Conservation (phyloP, 2,888 invertebrate species). For the Drosophila suboccidentalis region DNA sequence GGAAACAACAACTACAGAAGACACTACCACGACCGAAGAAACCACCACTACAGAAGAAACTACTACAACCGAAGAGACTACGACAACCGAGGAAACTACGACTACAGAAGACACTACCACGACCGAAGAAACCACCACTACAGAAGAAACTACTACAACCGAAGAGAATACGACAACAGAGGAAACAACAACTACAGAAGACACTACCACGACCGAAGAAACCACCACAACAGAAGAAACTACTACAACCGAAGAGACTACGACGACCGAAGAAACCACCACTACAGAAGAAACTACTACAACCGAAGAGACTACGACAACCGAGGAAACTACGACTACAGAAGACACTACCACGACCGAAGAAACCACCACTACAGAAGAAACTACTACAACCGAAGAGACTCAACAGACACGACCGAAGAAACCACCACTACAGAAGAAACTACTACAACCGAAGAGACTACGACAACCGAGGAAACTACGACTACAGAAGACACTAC, state of each 20-base stretch:
- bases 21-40: neutral
- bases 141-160: neutral
- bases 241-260: neutral
- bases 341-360: neutral
- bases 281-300: neutral
- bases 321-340: neutral
- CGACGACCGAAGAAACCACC: neutral
- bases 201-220: neutral
- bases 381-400: neutral
- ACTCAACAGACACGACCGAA: neutral
- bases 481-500: neutral
- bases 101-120: neutral
- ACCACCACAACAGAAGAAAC: neutral
- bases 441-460: neutral
- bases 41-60: neutral
- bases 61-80: neutral
- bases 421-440: neutral
- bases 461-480: neutral
- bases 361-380: constrained; percentile 2
- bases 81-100: neutral
- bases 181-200: neutral
- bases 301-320: neutral
- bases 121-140: neutral
- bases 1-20: neutral
- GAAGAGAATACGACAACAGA: neutral